Evolutionary conservation across 2,113 vertebrate genomes (phyloP), one percentile per base, ranked within the genome.

Genomic region (Canis aureus): DNA sequence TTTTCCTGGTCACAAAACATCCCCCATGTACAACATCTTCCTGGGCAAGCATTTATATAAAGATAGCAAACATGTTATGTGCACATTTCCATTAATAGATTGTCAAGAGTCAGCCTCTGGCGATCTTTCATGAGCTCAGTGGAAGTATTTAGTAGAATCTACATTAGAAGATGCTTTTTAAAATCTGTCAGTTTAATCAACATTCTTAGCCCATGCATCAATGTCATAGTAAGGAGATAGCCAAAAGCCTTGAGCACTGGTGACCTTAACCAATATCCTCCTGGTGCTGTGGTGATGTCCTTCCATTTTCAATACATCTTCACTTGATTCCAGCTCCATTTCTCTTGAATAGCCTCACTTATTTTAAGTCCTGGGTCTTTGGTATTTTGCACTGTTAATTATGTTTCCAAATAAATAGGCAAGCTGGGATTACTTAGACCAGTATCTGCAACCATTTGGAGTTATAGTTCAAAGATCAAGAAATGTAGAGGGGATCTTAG

Each of bases 121-220:
- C 10, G 53, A 53, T 38, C 64, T 67, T 97, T 94, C 71, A 71
- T 59, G 81, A 95, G 59, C 12, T 92, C 71, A 67, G 35, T 53
- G 43, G 29, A 85, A 85, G 19, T 43, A 57, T 59, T 95, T 95
- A 89, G 89, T 74, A 95, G 35, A 15, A 94, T 43, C 53, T 85
- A 82, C 55, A 69, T 82, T 62, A 81, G 60, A 80, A 62, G 4
- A 74, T 57, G 64, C 20, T 71, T 94, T 81, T 51, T 23, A 35
- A 94, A 84, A 59, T 71, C 49, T 81, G 43, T 81, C 85, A 60
- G 19, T 78, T 60, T 95, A 79, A 91, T 92, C 62, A 74, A 22
- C 62, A 87, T 93, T 78, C 89, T 91, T 81, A 94, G 27, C 5
- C 53, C 59, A 83, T n/a, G 53, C 49, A 89, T 71, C 67, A 83